Evolutionary conservation across 53 echinoderm and acorn worm species (phyloP).

Genomic region (Echinarachnius parma): DNA sequence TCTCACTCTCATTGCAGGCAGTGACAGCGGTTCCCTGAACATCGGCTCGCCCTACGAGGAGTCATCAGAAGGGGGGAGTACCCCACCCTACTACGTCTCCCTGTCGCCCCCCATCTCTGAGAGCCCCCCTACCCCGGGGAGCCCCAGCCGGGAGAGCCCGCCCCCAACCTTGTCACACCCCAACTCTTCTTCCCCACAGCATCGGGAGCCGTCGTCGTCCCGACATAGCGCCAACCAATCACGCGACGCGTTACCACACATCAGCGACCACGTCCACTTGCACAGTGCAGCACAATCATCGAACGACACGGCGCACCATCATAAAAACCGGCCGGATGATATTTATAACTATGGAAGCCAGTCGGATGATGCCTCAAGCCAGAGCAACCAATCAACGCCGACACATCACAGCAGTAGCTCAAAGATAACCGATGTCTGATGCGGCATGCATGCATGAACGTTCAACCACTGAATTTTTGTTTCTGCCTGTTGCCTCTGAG

Average conservation of each 20-base stretch:
- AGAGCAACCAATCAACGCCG: constrained; percentile 49
- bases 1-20: constrained; percentile 36
- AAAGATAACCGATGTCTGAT: constrained; percentile 54
- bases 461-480: too few species aligned
- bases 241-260: constrained; percentile 50
- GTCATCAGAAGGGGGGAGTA: too few species aligned
- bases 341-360: too few species aligned
- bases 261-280: too few species aligned
- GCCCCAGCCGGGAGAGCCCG: constrained; percentile 30
- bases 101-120: background rate
- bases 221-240: constrained; percentile 73
- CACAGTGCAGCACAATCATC: too few species aligned
- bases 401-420: constrained; percentile 67
- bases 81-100: too few species aligned
- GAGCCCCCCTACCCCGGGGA: constrained; percentile 21
- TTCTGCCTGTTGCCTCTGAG: too few species aligned
- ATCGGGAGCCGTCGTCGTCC: constrained; percentile 55
- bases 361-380: too few species aligned
- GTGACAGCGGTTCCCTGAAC: constrained; percentile 42
- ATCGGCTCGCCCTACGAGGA: too few species aligned
- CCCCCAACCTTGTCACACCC: constrained; percentile 12
- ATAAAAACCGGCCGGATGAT: too few species aligned
- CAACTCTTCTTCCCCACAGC: constrained; percentile 57
- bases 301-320: too few species aligned
- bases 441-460: background rate